A percentile compares a stretch with the other conserved stretches of the same genome.
phyloP scores from a whole-genome alignment of 2,888 invertebrate genomes.

The Metopia argyrocephala region DNA sequence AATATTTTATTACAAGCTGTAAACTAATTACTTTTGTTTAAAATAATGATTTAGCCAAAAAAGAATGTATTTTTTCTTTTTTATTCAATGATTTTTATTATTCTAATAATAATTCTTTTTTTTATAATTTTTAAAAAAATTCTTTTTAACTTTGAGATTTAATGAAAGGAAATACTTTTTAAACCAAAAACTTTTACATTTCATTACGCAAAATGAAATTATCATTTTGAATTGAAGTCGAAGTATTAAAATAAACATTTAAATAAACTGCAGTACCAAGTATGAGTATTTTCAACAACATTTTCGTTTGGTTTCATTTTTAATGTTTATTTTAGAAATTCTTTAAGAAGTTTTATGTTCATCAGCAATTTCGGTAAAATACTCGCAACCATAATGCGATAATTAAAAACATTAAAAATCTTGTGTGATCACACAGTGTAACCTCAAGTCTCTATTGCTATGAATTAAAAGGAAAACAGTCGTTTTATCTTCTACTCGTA shows the following conservation, averaged over 20 bases:
- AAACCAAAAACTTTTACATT: no score
- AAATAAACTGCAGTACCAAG: constrained; percentile 61
- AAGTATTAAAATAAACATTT: constrained; percentile 62
- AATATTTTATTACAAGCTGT: no score
- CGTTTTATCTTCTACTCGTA: no score
- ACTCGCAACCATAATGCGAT: constrained; percentile 60
- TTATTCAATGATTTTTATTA: no score
- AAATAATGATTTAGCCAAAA: no score
- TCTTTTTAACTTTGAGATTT: no score
- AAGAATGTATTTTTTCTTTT: no score
- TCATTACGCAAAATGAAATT: no score
- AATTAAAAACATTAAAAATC: constrained; percentile 65
- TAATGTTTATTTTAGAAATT: constrained; percentile 61
- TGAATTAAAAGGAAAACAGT: constrained; percentile 2
- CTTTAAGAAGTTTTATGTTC: constrained; percentile 58
- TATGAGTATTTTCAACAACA: neutral
- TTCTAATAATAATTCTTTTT: no score
- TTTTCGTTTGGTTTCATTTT: constrained; percentile 10
- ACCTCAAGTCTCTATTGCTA: constrained; percentile 47
- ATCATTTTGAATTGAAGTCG: constrained; percentile 59
- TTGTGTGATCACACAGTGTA: constrained; percentile 63
- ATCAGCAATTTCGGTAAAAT: neutral
- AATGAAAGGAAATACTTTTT: no score
- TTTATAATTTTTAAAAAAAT: no score
- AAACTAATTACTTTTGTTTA: no score